Percentiles rank a stretch among this genome's conserved stretches.
These are phyloP conservation scores for Aphis craccivora DNA, from an alignment of 1,140 invertebrate genomes.

Conservation along the genomic window DNA sequence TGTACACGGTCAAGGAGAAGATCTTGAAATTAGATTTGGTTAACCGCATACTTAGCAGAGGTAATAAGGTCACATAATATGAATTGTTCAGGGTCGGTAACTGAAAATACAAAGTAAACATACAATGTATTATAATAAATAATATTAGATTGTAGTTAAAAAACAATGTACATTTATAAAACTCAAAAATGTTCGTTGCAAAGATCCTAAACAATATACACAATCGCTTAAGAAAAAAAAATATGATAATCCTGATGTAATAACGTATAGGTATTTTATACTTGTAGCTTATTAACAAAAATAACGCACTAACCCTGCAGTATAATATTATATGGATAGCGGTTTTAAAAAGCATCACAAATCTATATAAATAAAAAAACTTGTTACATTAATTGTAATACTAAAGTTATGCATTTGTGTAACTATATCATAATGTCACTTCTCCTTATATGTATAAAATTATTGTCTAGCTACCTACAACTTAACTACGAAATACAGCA, in stretches of 20 bases:
- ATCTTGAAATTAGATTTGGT: slow-evolving; percentile 15
- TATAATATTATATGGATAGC: neutral
- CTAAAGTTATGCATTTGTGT: neutral
- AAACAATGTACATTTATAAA: neutral
- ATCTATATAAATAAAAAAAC: neutral
- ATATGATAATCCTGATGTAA: neutral
- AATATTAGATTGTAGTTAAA: neutral
- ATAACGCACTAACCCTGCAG: no score
- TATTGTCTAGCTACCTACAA: neutral
- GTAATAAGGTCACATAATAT: neutral
- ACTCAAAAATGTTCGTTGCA: neutral
- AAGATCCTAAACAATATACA: neutral
- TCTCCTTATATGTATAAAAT: neutral
- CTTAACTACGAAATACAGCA: neutral
- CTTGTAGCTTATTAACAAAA: no score
- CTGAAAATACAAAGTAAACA: neutral
- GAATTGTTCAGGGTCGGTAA: neutral
- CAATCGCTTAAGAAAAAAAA: neutral
- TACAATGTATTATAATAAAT: neutral
- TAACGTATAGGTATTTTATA: neutral
- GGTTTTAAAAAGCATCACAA: neutral
- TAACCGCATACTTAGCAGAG: neutral
- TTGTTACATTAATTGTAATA: no score
- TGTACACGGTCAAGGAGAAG: slow-evolving; percentile 15
- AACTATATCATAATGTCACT: neutral